Base-by-base conservation (phyloP, 2,888 invertebrate species). In the Scaptomyza caliginosa region DNA sequence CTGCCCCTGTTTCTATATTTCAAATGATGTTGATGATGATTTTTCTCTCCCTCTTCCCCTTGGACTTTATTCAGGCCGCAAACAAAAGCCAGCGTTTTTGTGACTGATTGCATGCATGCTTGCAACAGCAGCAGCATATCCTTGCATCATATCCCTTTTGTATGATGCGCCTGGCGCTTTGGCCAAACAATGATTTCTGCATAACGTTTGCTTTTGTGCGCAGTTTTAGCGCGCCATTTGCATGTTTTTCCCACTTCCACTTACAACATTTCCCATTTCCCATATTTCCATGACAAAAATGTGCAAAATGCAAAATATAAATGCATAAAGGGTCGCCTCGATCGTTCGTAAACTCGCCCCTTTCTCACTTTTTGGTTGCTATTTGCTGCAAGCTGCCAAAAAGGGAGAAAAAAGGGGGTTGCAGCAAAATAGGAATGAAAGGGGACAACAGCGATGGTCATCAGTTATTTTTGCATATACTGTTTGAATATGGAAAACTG, bases 31-130 rank as follows among this genome's bases (percentile, higher is more conserved):
- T 56, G 42, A 28, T 58, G 66, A 80, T 76, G 73, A 80, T 74
- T 83, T 74, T 56, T 38, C 28, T 75, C 73, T 80, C 62, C 56
- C 42, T 81, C 26, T 26, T 1, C 10, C 69, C 75, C 80, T 80
- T 68, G 57, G 71, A 74, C 75, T 79, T 76, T 67, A 85, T 85
- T 79, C 77, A 78, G 66, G 74, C 79, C 57, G 69, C 86, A 79
- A 86, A 82, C 86, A 86, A 82, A 82, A 73, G 78, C 74, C 80
- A 66, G 77, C 68, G 62, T 74, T 83, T 86, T 78, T 84, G 86
- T 86, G 86, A 83, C 83, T 84, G 86, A 84, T 86, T 84, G 78
- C 82, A 71, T 45, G 32, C 46, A 46, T 82, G 32, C 46, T 21
- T 82, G 66, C 73, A 66, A 50, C 74, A 66, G 48, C 23, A 49